Evolutionary conservation across 2,888 invertebrate species (phyloP), one percentile per base, ranked within the genome.

Genomic region (Pinctada fucata): DNA sequence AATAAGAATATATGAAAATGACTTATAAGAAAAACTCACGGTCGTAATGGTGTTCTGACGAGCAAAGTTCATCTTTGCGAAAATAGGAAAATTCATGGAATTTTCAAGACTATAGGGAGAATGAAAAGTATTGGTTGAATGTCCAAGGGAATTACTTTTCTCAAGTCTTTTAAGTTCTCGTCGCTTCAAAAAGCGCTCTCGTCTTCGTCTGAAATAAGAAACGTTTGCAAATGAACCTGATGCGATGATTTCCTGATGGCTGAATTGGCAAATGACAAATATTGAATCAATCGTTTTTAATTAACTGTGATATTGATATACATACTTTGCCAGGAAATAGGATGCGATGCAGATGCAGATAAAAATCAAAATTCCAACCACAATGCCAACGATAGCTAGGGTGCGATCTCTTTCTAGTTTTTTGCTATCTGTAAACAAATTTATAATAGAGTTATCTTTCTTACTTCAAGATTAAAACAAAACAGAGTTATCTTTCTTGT

Each of bases 301-400:
- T 31, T 31, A 31, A 31, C 31, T 31, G 31, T 31, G 31, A 31
- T 31, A 31, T 31, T 31, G 31, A 31, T 31, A 66, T 67, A 82
- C 82, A 84, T 81, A 79, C 82, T 83, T 80, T 74, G 85, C 84
- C 68, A 85, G 82, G 74, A 82, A 72, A 79, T 84, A 85, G 66
- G 84, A 84, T 69, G 82, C 82, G 65, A 85, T 85, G 80, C 84
- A 85, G 77, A 85, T 84, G 82, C 82, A 80, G 72, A 84, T 75
- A 79, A 85, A 85, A 69, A 85, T 81, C 74, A 85, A 82, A 74
- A 84, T 79, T 70, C 83, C 84, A 75, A 85, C 83, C 52, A 84
- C 83, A 77, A 85, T 83, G 79, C 84, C 84, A 58, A 85, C 74
- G 75, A 84, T 84, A 79, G 84, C 79, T 72, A 84, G 72, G 10